These are phyloP conservation scores for Prunella himalayana DNA, from an alignment of 2,113 vertebrate species.

Conservation along the genomic window DNA sequence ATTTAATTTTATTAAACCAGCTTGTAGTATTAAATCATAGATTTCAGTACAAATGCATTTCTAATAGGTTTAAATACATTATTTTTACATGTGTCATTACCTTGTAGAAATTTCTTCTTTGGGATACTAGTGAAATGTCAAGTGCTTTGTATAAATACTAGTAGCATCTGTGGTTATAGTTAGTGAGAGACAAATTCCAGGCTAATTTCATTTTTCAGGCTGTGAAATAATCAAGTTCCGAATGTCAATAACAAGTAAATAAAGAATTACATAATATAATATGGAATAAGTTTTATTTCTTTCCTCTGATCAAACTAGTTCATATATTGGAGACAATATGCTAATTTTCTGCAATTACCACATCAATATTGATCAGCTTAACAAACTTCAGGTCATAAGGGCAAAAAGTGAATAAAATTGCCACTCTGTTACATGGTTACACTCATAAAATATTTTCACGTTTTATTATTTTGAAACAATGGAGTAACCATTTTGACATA, in stretches of 20 bases:
- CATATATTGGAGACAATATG: neutral
- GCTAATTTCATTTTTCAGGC: neutral
- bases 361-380: neutral
- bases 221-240: neutral
- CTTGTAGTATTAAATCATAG: neutral
- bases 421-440: neutral
- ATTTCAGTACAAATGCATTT: neutral
- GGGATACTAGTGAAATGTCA: neutral
- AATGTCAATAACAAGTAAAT: neutral
- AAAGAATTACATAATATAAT: neutral
- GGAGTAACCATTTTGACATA: neutral
- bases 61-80: neutral
- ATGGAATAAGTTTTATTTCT: neutral
- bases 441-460: neutral
- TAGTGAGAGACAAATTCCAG: neutral
- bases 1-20: neutral
- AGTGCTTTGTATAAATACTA: neutral
- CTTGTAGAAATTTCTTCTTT: neutral
- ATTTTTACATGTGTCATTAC: constrained; percentile 8
- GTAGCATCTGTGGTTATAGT: neutral
- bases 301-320: neutral
- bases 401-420: neutral
- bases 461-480: neutral
- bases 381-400: neutral
- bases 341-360: neutral